Conservation (phyloP, 2,888 invertebrate genomes). For the Encarsia formosa region DNA sequence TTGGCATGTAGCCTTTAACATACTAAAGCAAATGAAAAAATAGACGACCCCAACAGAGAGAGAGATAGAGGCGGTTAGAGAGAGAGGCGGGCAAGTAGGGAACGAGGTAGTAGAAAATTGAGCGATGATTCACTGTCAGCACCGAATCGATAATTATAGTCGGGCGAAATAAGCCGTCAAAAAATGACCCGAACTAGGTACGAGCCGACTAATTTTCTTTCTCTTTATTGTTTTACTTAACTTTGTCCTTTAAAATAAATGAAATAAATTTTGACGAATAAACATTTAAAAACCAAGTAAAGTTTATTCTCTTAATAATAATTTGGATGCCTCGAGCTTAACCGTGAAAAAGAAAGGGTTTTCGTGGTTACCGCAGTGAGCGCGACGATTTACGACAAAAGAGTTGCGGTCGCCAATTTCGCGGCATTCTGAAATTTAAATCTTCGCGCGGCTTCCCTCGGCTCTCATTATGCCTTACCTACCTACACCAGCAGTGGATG, state of each 20-base stretch:
- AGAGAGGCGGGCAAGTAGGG: conserved; percentile 3
- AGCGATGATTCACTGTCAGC: conserved; percentile 29
- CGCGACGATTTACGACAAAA: conserved; percentile 24
- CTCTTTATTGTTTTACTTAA: too few relatives aligned
- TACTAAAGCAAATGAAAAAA: conserved; percentile 8
- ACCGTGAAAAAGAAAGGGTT: too few relatives aligned
- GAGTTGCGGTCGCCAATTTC: conserved; percentile 21
- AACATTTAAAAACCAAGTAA: too few relatives aligned
- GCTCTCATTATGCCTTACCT: neutral
- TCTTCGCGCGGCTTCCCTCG: conserved; percentile 7
- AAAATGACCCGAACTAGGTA: neutral
- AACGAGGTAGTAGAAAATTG: conserved; percentile 26
- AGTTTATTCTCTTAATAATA: too few relatives aligned
- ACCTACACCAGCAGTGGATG: too few relatives aligned
- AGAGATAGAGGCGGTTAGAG: neutral
- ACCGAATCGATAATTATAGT: conserved; percentile 19
- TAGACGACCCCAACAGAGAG: conserved; percentile 8
- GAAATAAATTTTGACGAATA: too few relatives aligned
- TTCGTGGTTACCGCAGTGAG: too few relatives aligned
- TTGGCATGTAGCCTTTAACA: conserved; percentile 13
- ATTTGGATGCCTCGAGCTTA: too few relatives aligned
- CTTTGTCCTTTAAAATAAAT: too few relatives aligned
- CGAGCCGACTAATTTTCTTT: too few relatives aligned
- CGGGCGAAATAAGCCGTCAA: neutral
- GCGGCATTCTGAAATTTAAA: conserved; percentile 24